Conservation (phyloP, 2,888 invertebrate genomes). For the Eretmocerus hayati region DNA sequence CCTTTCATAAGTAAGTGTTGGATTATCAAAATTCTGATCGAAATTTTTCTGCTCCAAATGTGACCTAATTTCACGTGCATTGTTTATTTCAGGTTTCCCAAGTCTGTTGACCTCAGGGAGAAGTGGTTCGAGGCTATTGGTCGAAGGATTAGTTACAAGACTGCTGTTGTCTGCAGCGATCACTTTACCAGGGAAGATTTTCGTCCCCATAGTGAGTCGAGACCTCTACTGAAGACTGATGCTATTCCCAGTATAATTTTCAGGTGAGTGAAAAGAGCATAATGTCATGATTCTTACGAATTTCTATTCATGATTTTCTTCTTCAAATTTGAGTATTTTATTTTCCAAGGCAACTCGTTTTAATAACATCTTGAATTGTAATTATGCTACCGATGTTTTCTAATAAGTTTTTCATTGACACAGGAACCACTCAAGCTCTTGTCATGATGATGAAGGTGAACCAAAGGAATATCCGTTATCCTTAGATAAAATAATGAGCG, state of each 20-base stretch:
- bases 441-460: too few species aligned
- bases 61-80: too few species aligned
- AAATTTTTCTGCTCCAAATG: too few species aligned
- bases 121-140: not conserved
- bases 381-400: too few species aligned
- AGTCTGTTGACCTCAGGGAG: not conserved
- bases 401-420: too few species aligned
- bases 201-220: not conserved
- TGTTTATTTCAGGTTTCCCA: not conserved
- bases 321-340: not conserved
- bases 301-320: not conserved
- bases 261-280: not conserved
- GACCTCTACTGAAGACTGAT: not conserved
- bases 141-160: not conserved
- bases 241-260: not conserved
- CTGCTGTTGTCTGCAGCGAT: not conserved
- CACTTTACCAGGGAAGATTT: not conserved
- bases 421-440: too few species aligned
- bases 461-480: too few species aligned
- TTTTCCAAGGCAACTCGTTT: not conserved
- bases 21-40: too few species aligned
- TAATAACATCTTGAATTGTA: too few species aligned
- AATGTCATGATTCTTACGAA: not conserved
- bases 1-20: not conserved
- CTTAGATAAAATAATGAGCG: too few species aligned